These are phyloP conservation scores for Nasonia oneida DNA, from an alignment of 2,888 invertebrate species.

Conservation along the genomic window DNA sequence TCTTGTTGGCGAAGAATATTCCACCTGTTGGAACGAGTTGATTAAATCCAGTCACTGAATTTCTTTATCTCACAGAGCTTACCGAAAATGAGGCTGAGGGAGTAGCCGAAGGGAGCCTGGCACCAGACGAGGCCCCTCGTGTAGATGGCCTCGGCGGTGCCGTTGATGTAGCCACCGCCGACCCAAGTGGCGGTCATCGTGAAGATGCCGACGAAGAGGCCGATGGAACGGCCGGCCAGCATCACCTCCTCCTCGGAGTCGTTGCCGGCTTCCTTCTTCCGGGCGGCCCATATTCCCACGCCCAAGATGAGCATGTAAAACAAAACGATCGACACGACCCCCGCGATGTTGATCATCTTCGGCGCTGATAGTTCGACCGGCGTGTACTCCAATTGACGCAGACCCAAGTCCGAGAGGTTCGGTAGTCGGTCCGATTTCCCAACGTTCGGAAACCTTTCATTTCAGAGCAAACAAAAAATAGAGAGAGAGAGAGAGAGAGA, in stretches of 20 bases:
- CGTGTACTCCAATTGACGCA: constrained; percentile 75
- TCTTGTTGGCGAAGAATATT: constrained; percentile 98
- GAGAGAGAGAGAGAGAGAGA: not conserved
- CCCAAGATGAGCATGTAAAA: constrained; percentile 97
- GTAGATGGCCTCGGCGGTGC: constrained; percentile 98
- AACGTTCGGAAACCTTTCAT: constrained; percentile 74
- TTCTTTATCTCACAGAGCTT: constrained; percentile 67
- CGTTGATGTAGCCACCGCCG: constrained; percentile 99
- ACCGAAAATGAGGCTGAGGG: constrained; percentile 96
- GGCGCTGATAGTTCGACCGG: constrained; percentile 75
- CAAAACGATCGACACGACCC: constrained; percentile 95
- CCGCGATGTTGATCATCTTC: constrained; percentile 94
- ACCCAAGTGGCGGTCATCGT: constrained; percentile 99
- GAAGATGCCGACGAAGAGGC: constrained; percentile 97
- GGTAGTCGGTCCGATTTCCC: constrained; percentile 74
- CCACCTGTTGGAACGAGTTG: constrained; percentile 85
- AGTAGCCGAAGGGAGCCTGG: constrained; percentile 99
- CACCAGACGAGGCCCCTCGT: constrained; percentile 97
- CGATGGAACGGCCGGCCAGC: constrained; percentile 98
- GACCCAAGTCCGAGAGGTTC: constrained; percentile 74
- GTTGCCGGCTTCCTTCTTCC: constrained; percentile 93
- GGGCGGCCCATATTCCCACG: constrained; percentile 98
- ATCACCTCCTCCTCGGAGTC: constrained; percentile 98
- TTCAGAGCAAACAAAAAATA: not conserved
- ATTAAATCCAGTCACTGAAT: too few relatives aligned